Evolutionary conservation across 2,797 vertebrate genomes (phyloP).

Genomic region (Prionace glauca): DNA sequence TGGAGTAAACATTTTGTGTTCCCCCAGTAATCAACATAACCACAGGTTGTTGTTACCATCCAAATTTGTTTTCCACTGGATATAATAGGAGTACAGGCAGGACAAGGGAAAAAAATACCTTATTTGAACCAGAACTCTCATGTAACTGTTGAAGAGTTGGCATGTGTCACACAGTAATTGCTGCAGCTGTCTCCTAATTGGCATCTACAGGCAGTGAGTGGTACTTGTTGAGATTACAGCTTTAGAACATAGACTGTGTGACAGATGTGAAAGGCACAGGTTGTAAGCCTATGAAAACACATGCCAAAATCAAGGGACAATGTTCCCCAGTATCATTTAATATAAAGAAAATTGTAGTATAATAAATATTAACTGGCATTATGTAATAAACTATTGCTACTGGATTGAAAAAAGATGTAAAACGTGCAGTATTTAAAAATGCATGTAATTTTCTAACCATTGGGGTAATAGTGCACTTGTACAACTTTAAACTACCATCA

Average conservation of each 20-base stretch:
- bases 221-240: slow-evolving; percentile 14
- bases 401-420: not conserved
- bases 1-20: slow-evolving; percentile 10
- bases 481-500: not conserved
- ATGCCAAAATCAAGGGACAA: not conserved
- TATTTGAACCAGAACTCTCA: not conserved
- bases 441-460: not conserved
- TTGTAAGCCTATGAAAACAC: slow-evolving; percentile 18
- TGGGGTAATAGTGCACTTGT: not conserved
- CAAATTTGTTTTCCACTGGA: slow-evolving; percentile 21
- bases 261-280: slow-evolving; percentile 15
- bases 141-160: not conserved
- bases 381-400: not conserved
- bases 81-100: not conserved
- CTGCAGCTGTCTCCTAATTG: slow-evolving; percentile 29
- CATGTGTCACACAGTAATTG: slow-evolving; percentile 22
- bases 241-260: not conserved
- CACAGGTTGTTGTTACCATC: not conserved
- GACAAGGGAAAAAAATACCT: not conserved
- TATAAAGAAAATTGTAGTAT: not conserved
- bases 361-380: not conserved
- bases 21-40: not conserved
- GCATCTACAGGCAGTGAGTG: slow-evolving; percentile 9
- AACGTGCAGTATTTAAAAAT: not conserved
- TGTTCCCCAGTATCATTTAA: not conserved